Base-by-base conservation (phyloP, 2,113 vertebrate species). In the Lethenteron reissneri region DNA sequence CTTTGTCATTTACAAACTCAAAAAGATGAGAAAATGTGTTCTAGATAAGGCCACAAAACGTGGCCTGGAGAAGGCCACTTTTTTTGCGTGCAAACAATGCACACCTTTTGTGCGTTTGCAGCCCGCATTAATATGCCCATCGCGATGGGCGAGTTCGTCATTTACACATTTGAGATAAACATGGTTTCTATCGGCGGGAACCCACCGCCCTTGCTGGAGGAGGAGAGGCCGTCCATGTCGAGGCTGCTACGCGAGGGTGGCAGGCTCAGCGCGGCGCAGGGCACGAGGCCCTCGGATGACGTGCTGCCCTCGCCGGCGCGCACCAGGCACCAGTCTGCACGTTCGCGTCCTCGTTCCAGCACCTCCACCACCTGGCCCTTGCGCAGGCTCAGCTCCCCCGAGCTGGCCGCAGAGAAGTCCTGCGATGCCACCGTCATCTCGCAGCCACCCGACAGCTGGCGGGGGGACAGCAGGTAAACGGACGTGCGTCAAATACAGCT, bases 221-320 rank as follows among this genome's bases (percentile, higher is more conserved):
- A 80, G 79, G 95, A 97, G 85, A 95, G 95, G 77, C 88, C 92
- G 78, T 99, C 94, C 90, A 99, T 99, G 80, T 99, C 94, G 77
- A 99, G 86, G 0, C 94, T 97, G 83, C 90, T 95, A 12, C 94
- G 85, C 0, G 92, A 96, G 77, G 92, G 92, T 5, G 92, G 95
- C 74, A 96, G 82, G 71, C 92, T 96, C 72, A 97, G 86, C 1
- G 86, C 64, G 0, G 87, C 87, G 81, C 89, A 89, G 78, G 94
- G 94, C 1, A 99, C 92, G 79, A 99, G 85, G 11, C 92, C 92
- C 76, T 99, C 94, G 79, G 85, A 87, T 0, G 88, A 87, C 0
- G 89, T 91, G 72, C 80, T 94, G 57, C 87, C 76, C 14, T 99
- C 91, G 0, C 89, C 96, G 73, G 88, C 95, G 15, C 90, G 81